phyloP scores from a whole-genome alignment of 37 sponge, comb jelly and placozoan genomes.

The Corticium candelabrum region DNA sequence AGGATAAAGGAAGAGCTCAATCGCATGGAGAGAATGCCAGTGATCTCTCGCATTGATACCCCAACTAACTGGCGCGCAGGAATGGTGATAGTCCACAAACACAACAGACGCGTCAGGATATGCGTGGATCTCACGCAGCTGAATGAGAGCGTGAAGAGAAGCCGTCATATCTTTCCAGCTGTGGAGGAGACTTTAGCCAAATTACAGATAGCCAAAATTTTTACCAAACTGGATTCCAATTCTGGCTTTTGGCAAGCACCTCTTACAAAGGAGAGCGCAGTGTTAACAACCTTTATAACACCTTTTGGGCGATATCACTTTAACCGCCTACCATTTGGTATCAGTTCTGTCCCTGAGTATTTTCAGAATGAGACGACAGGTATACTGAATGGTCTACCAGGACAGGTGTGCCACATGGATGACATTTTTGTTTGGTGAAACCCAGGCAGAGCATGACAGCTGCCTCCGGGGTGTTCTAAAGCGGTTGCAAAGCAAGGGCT shows the following conservation, averaged over 20 bases:
- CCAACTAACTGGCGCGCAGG: slow-evolving; percentile 39
- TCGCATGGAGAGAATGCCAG: slow-evolving; percentile 30
- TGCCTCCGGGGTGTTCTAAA: neutral
- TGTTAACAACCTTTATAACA: slow-evolving; percentile 47
- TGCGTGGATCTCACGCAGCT: slow-evolving; percentile 41
- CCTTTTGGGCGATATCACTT: slow-evolving; percentile 39
- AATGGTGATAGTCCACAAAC: slow-evolving; percentile 37
- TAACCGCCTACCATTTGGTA: slow-evolving; percentile 32
- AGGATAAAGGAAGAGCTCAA: slow-evolving; percentile 36
- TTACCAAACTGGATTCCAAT: slow-evolving; percentile 45
- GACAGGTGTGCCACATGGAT: slow-evolving; percentile 12
- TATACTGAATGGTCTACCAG: slow-evolving; percentile 10
- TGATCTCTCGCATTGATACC: slow-evolving; percentile 16
- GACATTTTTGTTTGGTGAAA: slow-evolving; percentile 1
- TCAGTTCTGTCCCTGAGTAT: slow-evolving; percentile 35
- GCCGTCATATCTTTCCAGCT: slow-evolving; percentile 26
- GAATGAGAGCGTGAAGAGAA: slow-evolving; percentile 35
- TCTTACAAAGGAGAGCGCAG: slow-evolving; percentile 19
- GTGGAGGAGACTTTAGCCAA: slow-evolving; percentile 39
- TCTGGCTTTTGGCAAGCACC: slow-evolving; percentile 44
- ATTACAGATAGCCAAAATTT: neutral
- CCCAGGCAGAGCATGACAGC: slow-evolving; percentile 10
- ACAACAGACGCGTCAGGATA: slow-evolving; percentile 20
- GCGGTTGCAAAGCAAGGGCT: neutral
- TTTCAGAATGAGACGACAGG: slow-evolving; percentile 25